Evolutionary conservation across 92 coral and sea anemone species (phyloP), one percentile per base, ranked within the genome.

Genomic region (Pocillopora grandis): DNA sequence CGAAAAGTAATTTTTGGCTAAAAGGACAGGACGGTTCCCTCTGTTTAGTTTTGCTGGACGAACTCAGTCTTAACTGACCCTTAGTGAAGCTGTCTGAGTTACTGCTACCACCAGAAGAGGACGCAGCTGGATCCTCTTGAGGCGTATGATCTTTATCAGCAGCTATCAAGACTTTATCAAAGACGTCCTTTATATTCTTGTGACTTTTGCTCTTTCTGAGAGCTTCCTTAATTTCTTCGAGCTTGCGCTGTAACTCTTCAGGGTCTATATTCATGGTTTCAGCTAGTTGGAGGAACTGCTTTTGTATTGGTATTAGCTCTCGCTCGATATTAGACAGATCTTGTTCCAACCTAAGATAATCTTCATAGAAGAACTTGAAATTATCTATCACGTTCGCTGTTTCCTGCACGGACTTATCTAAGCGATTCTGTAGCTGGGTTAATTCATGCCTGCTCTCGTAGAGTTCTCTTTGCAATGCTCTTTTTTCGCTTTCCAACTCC

Each of bases 21-120:
- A 72, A 23, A 49, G 86, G 86, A 55, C 86, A 83, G 31, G 86
- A 83, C 60, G 80, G 80, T 57, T 74, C 74, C 49, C 23, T 49
- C 36, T 71, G 27, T 49, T 59, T 58, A 60, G 62, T 1, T 10
- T 72, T 64, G 61, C 69, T 82, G 62, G 66, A 74, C 10, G 80
- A 83, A 65, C 73, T 72, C 15, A 77, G 70, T 68, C 42, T 37
- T 70, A 70, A 20, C 33, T 71, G 70, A 14, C 48, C 42, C 0
- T 81, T 68, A 71, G 12, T 18, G 20, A 81, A 58, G 61, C 77
- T 81, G 23, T 33, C 66, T 55, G 75, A 80, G 10, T 55, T 61
- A 31, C 63, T 66, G 67, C 70, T 71, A 9, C 18, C 62, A 27
- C 19, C 59, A 18, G 85, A 36, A 0, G 78, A 20, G 13, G 78